Conservation (phyloP, 2,113 vertebrate species). For the Micronycteris hirsuta region DNA sequence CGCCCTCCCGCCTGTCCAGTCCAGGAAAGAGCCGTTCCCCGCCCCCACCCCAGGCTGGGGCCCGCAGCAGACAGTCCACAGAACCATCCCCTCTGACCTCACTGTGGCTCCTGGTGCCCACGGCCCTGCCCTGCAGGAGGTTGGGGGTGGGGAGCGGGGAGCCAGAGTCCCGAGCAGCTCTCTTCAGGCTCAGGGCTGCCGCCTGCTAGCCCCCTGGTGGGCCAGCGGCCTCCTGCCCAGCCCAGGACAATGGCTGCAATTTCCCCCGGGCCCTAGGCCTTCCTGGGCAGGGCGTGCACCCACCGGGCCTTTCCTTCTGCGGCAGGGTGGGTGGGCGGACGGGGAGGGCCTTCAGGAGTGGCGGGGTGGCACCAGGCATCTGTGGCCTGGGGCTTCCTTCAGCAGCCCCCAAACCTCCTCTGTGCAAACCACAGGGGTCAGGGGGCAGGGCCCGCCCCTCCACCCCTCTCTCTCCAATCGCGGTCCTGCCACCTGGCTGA, state of each 20-base stretch:
- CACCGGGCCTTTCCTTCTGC: background rate
- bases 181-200: background rate
- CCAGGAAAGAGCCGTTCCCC: background rate
- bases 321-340: background rate
- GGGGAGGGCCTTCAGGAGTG: background rate
- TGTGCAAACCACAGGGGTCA: fast-evolving
- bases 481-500: background rate
- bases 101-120: no score
- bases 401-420: background rate
- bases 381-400: background rate
- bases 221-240: background rate
- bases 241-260: background rate
- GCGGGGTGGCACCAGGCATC: background rate
- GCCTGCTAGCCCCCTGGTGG: background rate
- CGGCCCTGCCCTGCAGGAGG: background rate
- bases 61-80: fast-evolving
- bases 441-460: background rate
- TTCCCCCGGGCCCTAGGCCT: background rate
- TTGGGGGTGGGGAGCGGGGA: fast-evolving
- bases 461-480: background rate
- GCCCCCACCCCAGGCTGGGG: no score
- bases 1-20: no score
- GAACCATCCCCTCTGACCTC: fast-evolving
- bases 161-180: no score
- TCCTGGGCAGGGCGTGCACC: background rate